phyloP scores from a whole-genome alignment of 2,113 vertebrate genomes.

The Pagrus major region DNA sequence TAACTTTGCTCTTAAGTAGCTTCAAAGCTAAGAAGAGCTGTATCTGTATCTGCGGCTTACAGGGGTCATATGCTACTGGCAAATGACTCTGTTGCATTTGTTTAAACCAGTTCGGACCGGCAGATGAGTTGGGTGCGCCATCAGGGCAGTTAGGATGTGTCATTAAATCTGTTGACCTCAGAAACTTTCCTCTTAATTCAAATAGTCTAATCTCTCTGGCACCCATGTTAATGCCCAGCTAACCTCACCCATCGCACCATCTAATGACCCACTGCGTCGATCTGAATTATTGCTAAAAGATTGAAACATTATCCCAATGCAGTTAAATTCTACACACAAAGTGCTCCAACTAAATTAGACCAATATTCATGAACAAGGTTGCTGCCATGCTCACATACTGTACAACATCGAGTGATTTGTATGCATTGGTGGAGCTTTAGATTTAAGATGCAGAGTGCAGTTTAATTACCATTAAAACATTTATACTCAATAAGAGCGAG shows the following conservation, averaged over 20 bases:
- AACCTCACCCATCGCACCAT: constrained; percentile 9
- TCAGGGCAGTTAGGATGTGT: no score
- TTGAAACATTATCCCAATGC: constrained; percentile 9
- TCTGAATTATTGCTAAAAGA: constrained; percentile 6
- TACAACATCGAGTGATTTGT: constrained; percentile 28
- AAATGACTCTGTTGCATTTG: constrained; percentile 15
- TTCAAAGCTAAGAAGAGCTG: constrained; percentile 51
- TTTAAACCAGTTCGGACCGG: not conserved
- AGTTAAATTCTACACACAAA: not conserved
- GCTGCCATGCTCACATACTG: not conserved
- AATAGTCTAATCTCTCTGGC: constrained; percentile 7
- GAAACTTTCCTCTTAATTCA: constrained; percentile 30
- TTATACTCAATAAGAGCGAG: constrained; percentile 11
- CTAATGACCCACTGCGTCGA: not conserved
- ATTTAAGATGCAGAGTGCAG: constrained; percentile 1
- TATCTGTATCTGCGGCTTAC: constrained; percentile 48
- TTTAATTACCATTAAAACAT: constrained; percentile 44
- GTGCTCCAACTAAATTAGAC: constrained; percentile 20
- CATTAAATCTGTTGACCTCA: not conserved
- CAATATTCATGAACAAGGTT: constrained; percentile 17
- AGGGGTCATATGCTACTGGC: not conserved
- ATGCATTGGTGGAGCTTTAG: constrained; percentile 25
- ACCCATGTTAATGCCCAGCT: not conserved
- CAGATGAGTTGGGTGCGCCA: not conserved
- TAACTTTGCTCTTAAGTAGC: constrained; percentile 60